Evolutionary conservation across 92 coral and sea anemone species (phyloP).

Genomic region (Heteractis magnifica): DNA sequence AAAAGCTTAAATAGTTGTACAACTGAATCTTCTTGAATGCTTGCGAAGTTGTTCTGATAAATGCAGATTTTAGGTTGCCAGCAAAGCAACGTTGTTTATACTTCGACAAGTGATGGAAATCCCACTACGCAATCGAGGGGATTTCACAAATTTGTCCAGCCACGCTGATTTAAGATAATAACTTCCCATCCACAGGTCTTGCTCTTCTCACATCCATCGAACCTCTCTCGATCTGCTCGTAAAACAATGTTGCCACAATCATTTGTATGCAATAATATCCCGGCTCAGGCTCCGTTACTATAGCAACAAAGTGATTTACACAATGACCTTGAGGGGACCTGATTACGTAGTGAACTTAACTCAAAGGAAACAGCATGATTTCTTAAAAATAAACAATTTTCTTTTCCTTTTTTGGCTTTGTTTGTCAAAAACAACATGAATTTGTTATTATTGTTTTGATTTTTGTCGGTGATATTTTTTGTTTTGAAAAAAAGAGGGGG

Average conservation of each 20-base stretch:
- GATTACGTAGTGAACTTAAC: neutral
- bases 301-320: slow-evolving; percentile 14
- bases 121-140: neutral
- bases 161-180: neutral
- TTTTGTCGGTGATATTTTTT: neutral
- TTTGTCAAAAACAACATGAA: neutral
- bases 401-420: neutral
- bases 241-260: slow-evolving; percentile 22
- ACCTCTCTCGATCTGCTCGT: slow-evolving; percentile 9
- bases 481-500: neutral
- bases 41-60: neutral
- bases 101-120: neutral
- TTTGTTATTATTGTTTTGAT: neutral
- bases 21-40: neutral
- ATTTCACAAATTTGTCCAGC: neutral
- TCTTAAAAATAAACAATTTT: neutral
- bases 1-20: neutral
- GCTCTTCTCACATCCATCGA: neutral
- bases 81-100: neutral
- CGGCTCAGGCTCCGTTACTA: slow-evolving; percentile 22
- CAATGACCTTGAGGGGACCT: slow-evolving; percentile 13
- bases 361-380: neutral
- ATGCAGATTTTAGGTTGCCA: neutral
- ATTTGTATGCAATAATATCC: slow-evolving; percentile 28
- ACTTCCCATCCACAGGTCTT: neutral